Base-by-base conservation (phyloP, 1,140 invertebrate species). In the Gonioctena quinquepunctata region DNA sequence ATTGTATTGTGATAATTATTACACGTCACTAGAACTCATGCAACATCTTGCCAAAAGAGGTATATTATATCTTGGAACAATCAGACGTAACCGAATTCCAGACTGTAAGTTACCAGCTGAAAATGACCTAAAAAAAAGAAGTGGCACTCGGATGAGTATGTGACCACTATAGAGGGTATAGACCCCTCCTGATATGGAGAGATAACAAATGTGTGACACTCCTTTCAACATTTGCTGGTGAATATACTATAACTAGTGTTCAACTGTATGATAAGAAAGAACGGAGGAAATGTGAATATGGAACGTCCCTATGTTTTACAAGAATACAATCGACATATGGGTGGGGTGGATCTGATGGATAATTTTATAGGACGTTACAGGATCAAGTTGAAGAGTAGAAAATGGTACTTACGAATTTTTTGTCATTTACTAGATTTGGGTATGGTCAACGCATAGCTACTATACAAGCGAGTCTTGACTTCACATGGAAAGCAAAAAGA, bases 361-460 rank as follows among this genome's bases (percentile, higher is more conserved):
- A 81, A 73, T 61, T 74, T 84, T 19, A 82, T 85, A 66, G 80
- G 80, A 13, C 77, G 81, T 63, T 84, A 86, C 74, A 71, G 76
- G 66, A 81, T 83, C 25, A 72, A 66, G 74, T 80, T 83, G 27
- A 83, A 81, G 77, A 81, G 74, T 61, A 80, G 79, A 75, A 81
- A 84, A 74, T 85, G 81, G 81, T 82, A 83, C 66, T 70, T 81
- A 11, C 62, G 82, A 69, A 73, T 86, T 21, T 84, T 86, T 74
- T 84, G 80, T 66, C 83, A 86, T 68, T 74, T 86, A 27, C 57
- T 86, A 57, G 82, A 86, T 72, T 70, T 84, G 70, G 76, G 79
- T 1, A 61, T 68, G n/a, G 59, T 72, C 6, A 77, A 77, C 67
- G 56, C 61, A 13, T 77, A 72, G 71, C 13, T 77, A 56, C 23